Conservation (phyloP, 2,888 invertebrate genomes). For the Andrena minutula region DNA sequence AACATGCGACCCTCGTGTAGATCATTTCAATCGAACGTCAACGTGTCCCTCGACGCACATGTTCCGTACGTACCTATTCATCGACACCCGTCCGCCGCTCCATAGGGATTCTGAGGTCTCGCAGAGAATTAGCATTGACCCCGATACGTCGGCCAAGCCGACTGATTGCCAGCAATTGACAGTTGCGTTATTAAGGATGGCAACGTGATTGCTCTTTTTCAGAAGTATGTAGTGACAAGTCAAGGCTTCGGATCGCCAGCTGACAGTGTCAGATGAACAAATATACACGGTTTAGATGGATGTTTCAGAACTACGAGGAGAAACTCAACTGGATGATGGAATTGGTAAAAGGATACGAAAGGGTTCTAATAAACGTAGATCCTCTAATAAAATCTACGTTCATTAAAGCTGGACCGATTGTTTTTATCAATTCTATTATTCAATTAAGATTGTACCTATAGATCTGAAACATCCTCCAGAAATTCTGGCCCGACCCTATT, state of each 20-base stretch:
- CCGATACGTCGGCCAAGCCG: constrained; percentile 43
- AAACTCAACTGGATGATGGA: background rate
- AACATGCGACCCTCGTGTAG: constrained; percentile 6
- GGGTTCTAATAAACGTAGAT: background rate
- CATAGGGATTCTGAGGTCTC: constrained; percentile 37
- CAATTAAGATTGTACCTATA: background rate
- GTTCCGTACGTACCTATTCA: constrained; percentile 14
- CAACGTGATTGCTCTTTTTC: constrained; percentile 33
- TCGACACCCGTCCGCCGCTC: constrained; percentile 18
- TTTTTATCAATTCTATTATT: too few relatives aligned
- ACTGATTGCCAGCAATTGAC: constrained; percentile 52
- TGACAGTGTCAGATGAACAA: background rate
- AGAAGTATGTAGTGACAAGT: constrained; percentile 37
- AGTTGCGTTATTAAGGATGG: constrained; percentile 54
- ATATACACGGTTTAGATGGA: background rate
- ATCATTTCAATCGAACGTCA: constrained; percentile 15
- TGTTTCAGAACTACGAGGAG: background rate
- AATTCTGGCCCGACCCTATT: constrained; percentile 1
- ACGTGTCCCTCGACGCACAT: constrained; percentile 5
- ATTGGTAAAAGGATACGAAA: background rate
- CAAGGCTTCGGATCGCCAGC: constrained; percentile 23
- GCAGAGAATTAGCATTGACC: constrained; percentile 60
- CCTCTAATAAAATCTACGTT: too few relatives aligned
- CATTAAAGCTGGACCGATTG: too few relatives aligned
- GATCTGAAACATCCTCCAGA: background rate